A percentile compares a stretch with the other conserved stretches of the same genome.
Evolutionary conservation across 2,113 vertebrate genomes (phyloP).

Genomic region (Hyla sarda): DNA sequence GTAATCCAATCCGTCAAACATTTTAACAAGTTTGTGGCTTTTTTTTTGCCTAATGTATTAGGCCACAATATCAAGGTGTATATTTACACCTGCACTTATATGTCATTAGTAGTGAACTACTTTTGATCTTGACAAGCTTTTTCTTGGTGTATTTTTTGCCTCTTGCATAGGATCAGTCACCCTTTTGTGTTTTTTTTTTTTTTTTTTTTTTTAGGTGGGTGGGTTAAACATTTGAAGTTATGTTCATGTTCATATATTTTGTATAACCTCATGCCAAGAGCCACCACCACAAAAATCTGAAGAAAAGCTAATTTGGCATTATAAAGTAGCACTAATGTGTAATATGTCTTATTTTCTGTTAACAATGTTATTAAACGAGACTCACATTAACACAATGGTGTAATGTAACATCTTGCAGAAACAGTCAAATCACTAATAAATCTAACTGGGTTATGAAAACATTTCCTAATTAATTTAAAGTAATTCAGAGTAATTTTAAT

Average conservation of each 20-base stretch:
- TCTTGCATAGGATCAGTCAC: too few relatives aligned
- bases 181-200: too few relatives aligned
- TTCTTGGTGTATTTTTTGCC: too few relatives aligned
- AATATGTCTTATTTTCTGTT: background rate
- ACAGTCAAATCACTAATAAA: background rate
- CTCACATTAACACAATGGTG: background rate
- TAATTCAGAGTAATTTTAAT: background rate
- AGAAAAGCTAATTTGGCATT: background rate
- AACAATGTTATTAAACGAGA: background rate
- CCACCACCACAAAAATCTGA: background rate
- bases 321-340: background rate
- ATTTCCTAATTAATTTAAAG: constrained; percentile 21
- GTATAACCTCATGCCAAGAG: background rate
- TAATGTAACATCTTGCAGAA: background rate
- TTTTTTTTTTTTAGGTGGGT: too few relatives aligned
- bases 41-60: too few relatives aligned
- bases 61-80: too few relatives aligned
- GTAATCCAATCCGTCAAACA: too few relatives aligned
- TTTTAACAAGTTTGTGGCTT: too few relatives aligned
- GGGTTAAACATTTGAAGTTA: too few relatives aligned
- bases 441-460: background rate
- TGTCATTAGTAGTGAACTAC: too few relatives aligned
- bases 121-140: too few relatives aligned
- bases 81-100: too few relatives aligned
- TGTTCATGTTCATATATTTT: background rate